A percentile compares a stretch with the other conserved stretches of the same genome.
phyloP scores from a whole-genome alignment of 2,888 invertebrate genomes.

The Endotricha flammealis region DNA sequence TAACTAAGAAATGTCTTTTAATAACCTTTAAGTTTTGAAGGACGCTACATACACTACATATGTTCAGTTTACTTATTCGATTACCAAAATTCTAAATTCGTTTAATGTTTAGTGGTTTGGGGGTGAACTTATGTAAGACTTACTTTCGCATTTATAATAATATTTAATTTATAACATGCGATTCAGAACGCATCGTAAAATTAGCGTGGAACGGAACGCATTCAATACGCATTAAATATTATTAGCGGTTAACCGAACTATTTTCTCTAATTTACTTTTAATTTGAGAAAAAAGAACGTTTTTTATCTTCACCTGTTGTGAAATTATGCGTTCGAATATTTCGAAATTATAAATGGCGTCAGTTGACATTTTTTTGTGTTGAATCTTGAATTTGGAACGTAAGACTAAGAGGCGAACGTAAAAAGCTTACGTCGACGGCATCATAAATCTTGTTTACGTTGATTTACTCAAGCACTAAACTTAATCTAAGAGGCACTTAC shows the following conservation, averaged over 20 bases:
- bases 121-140: too few species aligned
- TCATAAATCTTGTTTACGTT: neutral
- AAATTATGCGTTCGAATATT: slow-evolving; percentile 42
- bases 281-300: slow-evolving; percentile 45
- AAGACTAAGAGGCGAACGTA: neutral
- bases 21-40: too few species aligned
- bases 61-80: too few species aligned
- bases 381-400: slow-evolving; percentile 15
- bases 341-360: slow-evolving; percentile 24
- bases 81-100: too few species aligned
- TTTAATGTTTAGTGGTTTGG: too few species aligned
- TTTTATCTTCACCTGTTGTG: slow-evolving; percentile 51
- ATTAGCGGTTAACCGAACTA: slow-evolving; percentile 57
- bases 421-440: neutral
- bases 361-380: slow-evolving; percentile 26
- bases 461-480: neutral
- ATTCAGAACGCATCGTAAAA: slow-evolving; percentile 19
- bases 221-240: slow-evolving; percentile 34
- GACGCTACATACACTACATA: too few species aligned
- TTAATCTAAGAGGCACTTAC: slow-evolving; percentile 5
- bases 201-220: slow-evolving; percentile 26
- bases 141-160: too few species aligned
- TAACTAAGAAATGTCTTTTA: too few species aligned
- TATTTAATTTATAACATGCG: slow-evolving; percentile 17
- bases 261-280: slow-evolving; percentile 61